These are phyloP conservation scores for Prunella fulvescens DNA, from an alignment of 2,113 vertebrate species.

Conservation along the genomic window DNA sequence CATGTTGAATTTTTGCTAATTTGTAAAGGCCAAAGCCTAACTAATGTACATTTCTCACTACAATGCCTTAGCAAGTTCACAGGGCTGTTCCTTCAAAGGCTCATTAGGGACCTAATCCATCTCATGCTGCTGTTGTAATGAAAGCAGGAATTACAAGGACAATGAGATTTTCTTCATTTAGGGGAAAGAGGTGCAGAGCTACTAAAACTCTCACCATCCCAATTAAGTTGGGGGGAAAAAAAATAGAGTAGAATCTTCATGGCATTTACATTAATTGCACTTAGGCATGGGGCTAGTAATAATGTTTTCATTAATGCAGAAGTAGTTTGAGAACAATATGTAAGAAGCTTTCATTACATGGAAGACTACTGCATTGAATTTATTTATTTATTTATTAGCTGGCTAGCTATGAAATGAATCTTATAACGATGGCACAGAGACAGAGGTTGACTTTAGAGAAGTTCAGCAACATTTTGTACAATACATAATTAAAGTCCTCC, in stretches of 20 bases:
- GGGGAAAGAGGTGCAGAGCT: background rate
- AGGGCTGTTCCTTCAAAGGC: background rate
- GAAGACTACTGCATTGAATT: background rate
- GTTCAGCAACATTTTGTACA: background rate
- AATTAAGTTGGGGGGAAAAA: constrained; percentile 30
- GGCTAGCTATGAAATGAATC: background rate
- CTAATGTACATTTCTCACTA: constrained; percentile 20
- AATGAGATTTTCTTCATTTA: constrained; percentile 44
- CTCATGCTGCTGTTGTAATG: constrained; percentile 26
- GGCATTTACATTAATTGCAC: constrained; percentile 25
- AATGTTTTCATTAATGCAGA: constrained; percentile 29
- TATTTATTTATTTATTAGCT: constrained; percentile 2
- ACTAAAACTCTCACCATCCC: constrained; percentile 31
- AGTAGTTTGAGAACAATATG: background rate
- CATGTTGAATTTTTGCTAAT: constrained; percentile 22
- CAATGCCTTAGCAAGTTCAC: constrained; percentile 6
- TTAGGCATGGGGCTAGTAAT: background rate
- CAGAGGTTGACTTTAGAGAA: background rate
- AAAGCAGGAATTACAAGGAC: constrained; percentile 33
- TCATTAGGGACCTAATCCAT: constrained; percentile 52
- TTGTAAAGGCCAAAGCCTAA: constrained; percentile 60
- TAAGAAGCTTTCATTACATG: background rate
- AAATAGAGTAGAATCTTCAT: background rate
- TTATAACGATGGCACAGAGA: background rate
- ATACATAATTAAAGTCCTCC: background rate